These are phyloP conservation scores for Helicoverpa armigera DNA, from an alignment of 1,140 invertebrate species.

Conservation along the genomic window DNA sequence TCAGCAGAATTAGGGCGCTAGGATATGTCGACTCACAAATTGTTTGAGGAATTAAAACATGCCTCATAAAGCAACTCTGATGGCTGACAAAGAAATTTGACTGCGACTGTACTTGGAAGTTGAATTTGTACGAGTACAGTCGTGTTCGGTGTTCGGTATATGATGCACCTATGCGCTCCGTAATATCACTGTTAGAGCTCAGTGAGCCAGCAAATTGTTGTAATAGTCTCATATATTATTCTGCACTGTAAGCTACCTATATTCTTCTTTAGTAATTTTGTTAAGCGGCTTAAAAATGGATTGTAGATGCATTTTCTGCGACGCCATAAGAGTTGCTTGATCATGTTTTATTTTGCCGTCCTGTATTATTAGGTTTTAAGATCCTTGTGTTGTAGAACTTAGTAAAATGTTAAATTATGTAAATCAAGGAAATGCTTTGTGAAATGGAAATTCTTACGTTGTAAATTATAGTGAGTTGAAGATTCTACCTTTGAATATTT, in stretches of 20 bases:
- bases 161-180: not conserved
- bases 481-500: too few species aligned
- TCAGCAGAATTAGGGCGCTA: constrained; percentile 87
- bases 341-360: constrained; percentile 11
- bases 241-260: not conserved
- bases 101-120: not conserved
- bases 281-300: not conserved
- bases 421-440: not conserved
- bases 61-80: not conserved
- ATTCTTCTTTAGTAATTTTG: not conserved
- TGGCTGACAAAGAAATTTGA: not conserved
- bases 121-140: constrained; percentile 7
- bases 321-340: not conserved
- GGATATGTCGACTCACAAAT: constrained; percentile 63
- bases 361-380: constrained; percentile 27
- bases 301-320: not conserved
- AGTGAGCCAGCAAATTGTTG: constrained; percentile 14
- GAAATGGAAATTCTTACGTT: not conserved
- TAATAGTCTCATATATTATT: constrained; percentile 11
- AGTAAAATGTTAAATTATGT: not conserved
- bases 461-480: too few species aligned
- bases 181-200: not conserved
- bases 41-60: constrained; percentile 36
- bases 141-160: not conserved
- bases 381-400: not conserved